Conservation (phyloP, 2,888 invertebrate species). For the Pristionchus maxplancki region DNA sequence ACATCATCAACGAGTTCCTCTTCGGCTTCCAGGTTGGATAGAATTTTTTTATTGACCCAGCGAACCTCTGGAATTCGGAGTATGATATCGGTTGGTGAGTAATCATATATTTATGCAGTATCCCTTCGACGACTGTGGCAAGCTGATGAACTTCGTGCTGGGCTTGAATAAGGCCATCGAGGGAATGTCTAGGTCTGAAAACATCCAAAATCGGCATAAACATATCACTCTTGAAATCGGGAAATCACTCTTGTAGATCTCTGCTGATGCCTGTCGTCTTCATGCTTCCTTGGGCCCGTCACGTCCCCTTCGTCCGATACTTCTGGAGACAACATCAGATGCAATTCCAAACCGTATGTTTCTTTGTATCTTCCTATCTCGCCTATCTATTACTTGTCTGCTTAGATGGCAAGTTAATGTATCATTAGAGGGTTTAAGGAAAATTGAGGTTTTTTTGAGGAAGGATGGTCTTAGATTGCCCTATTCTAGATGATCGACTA, state of each 20-base stretch:
- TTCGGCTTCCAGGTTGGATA: slow-evolving; percentile 32
- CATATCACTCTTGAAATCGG: too few species aligned
- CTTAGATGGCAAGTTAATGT: too few species aligned
- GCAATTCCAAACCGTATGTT: background rate
- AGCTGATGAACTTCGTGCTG: slow-evolving; percentile 8
- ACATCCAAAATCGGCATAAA: too few species aligned
- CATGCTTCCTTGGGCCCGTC: background rate
- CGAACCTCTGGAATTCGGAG: too few species aligned
- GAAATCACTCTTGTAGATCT: too few species aligned
- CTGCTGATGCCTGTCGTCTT: background rate
- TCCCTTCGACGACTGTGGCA: slow-evolving; percentile 22
- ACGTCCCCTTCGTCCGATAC: background rate
- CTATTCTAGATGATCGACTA: background rate
- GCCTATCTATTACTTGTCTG: too few species aligned
- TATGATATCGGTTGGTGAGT: too few species aligned
- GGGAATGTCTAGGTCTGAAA: background rate
- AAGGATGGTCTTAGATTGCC: too few species aligned
- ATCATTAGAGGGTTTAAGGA: too few species aligned
- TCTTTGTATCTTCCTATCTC: too few species aligned
- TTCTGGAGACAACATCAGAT: background rate
- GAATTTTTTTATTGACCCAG: too few species aligned
- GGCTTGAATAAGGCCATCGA: background rate
- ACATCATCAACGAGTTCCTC: slow-evolving; percentile 46
- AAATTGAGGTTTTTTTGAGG: too few species aligned
- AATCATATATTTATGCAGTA: background rate